Base-by-base conservation (phyloP, 2,797 vertebrate species). In the Ptychadena robeensis region DNA sequence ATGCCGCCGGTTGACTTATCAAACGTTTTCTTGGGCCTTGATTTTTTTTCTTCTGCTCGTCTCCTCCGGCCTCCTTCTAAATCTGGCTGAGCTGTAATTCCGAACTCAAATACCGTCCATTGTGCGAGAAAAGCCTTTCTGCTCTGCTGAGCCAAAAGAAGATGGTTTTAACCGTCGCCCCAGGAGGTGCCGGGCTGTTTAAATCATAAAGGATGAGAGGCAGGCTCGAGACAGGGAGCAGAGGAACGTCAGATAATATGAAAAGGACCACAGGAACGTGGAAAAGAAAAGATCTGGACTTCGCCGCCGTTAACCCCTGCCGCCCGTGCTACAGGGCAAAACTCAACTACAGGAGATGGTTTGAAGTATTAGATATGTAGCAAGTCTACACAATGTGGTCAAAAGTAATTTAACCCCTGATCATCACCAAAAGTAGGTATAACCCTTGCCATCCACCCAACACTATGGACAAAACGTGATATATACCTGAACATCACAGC, bases 191-290 rank as follows among this genome's bases (percentile, higher is more conserved):
- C n/a, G 30, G 59, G 59, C 82, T 73, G 74, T 32, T 83, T 73
- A 79, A 72, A 78, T 83, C 68, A 83, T 78, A 79, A 79, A 83
- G 63, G 75, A 83, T 79, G 75, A 83, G 74, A 69, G 63, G 18
- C 38, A 28, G 31, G 32, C 35, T 48, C 22, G 64, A 77, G 81
- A 44, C n/a, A 15, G 40, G 66, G 34, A 75, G 65, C 73, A 53
- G 30, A 9, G 59, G 31, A 78, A 83, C 57, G 32, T 10, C 67
- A 31, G 65, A 35, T 32, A 83, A 83, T 66, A 11, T 25, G 67
- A 78, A 57, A 66, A 59, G 37, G 34, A 68, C 73, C 73, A 38
- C 35, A 61, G 53, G 66, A 69, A 35, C 34, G 2, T 6, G 35
- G n/a, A 53, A 7, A 82, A 77, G 0, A 25, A 71, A 64, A 38